A percentile compares a stretch with the other conserved stretches of the same genome.
Evolutionary conservation across 1,140 invertebrate species (phyloP).

Genomic region (Reticulitermes speratus): DNA sequence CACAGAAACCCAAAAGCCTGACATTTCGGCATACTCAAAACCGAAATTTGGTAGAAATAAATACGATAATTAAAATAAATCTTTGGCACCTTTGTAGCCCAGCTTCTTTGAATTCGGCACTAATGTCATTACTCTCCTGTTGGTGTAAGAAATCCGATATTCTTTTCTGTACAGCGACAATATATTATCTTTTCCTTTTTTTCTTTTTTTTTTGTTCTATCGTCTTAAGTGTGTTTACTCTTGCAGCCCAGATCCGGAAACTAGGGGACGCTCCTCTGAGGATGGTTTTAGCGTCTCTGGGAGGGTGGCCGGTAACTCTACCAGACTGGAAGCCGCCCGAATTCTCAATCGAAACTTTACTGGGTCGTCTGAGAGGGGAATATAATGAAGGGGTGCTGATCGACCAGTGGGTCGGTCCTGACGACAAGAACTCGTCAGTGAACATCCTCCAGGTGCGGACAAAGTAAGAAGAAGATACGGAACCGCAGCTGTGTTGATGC

Average conservation of each 20-base stretch:
- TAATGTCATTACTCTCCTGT: too few relatives aligned
- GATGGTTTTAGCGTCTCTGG: conserved; percentile 59
- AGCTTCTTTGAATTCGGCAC: too few relatives aligned
- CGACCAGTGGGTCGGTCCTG: conserved; percentile 80
- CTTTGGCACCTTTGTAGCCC: too few relatives aligned
- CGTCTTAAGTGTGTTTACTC: too few relatives aligned
- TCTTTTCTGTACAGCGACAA: too few relatives aligned
- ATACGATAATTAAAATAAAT: too few relatives aligned
- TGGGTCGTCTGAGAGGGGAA: conserved; percentile 65
- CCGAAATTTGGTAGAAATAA: too few relatives aligned
- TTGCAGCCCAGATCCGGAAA: conserved; percentile 66
- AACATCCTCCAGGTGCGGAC: conserved; percentile 81
- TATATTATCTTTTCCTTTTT: background rate
- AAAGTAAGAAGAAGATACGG: conserved; percentile 44
- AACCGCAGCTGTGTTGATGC: too few relatives aligned
- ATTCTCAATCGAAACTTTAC: conserved; percentile 60
- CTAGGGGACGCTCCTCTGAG: conserved; percentile 65
- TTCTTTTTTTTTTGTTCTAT: background rate
- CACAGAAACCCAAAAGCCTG: too few relatives aligned
- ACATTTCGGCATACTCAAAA: too few relatives aligned
- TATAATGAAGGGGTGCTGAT: conserved; percentile 74
- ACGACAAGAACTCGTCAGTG: conserved; percentile 80
- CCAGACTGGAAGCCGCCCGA: conserved; percentile 60
- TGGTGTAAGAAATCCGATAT: too few relatives aligned
- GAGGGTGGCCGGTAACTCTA: conserved; percentile 76